phyloP scores from a whole-genome alignment of 2,113 vertebrate species.

The Tetraodon nigroviridis region DNA sequence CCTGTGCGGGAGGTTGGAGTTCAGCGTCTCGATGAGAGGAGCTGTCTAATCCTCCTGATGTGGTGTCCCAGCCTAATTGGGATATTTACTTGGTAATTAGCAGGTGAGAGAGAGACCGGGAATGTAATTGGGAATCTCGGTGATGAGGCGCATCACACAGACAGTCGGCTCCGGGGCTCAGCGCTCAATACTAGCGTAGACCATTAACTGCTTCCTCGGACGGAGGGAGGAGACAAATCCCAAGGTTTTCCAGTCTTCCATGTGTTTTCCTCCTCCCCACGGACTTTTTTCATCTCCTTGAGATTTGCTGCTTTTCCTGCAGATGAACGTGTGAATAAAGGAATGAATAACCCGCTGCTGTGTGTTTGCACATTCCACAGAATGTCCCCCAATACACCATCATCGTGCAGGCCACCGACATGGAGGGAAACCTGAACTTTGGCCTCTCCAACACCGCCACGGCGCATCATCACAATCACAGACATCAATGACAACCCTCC shows the following conservation, averaged over 20 bases:
- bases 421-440: conserved; percentile 95
- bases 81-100: conserved; percentile 85
- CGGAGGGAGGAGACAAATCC: conserved; percentile 2
- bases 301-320: no score
- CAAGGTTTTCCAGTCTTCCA: neutral
- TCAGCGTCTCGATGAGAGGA: conserved; percentile 57
- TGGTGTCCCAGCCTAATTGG: conserved; percentile 79
- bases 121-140: conserved; percentile 77
- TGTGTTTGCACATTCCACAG: conserved; percentile 62
- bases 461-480: conserved; percentile 85
- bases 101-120: conserved; percentile 78
- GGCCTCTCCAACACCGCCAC: conserved; percentile 95
- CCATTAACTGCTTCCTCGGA: conserved; percentile 63
- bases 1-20: conserved; percentile 54
- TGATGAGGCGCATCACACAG: conserved; percentile 73
- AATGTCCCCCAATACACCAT: conserved; percentile 95
- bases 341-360: conserved; percentile 11
- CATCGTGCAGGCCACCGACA: conserved; percentile 92
- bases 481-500: conserved; percentile 97
- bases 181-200: conserved; percentile 57
- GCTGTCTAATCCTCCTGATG: conserved; percentile 77
- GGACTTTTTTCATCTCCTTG: neutral
- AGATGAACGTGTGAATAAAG: neutral
- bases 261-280: no score
- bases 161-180: conserved; percentile 61